A percentile compares a stretch with the other conserved stretches of the same genome.
phyloP scores from a whole-genome alignment of 2,888 invertebrate genomes.

The Drosophila hamatofila region DNA sequence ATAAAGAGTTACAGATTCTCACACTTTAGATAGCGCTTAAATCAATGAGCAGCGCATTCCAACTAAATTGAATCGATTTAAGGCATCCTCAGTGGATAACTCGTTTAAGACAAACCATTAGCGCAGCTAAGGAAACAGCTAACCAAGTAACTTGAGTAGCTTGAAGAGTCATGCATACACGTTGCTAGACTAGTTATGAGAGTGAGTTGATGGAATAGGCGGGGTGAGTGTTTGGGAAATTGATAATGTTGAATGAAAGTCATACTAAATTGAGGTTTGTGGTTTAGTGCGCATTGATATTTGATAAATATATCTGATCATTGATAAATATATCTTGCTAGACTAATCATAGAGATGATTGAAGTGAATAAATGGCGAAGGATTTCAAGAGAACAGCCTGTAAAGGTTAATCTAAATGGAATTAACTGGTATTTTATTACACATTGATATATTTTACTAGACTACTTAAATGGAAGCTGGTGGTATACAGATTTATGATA shows the following conservation, averaged over 20 bases:
- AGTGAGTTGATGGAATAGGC: background rate
- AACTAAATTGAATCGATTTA: conserved; percentile 18
- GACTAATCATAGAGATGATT: too few species aligned
- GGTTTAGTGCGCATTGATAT: too few species aligned
- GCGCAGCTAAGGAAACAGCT: background rate
- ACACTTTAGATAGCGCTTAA: conserved; percentile 12
- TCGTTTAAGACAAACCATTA: background rate
- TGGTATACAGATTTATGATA: too few species aligned
- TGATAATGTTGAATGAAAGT: background rate
- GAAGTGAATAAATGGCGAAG: too few species aligned
- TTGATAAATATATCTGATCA: too few species aligned
- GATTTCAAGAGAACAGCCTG: too few species aligned
- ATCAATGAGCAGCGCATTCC: conserved; percentile 18
- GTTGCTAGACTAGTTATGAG: background rate
- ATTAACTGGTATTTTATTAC: too few species aligned
- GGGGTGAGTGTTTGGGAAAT: background rate
- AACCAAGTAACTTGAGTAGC: background rate
- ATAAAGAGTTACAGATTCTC: conserved; percentile 25
- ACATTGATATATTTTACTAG: too few species aligned
- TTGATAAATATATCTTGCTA: too few species aligned
- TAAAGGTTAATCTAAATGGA: too few species aligned
- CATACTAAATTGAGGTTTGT: too few species aligned
- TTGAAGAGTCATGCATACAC: background rate
- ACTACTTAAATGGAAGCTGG: too few species aligned
- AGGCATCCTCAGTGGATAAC: background rate